phyloP scores from a whole-genome alignment of 30 jellyfish, hydroid and myxozoan genomes.

The Cassiopea xamachana region DNA sequence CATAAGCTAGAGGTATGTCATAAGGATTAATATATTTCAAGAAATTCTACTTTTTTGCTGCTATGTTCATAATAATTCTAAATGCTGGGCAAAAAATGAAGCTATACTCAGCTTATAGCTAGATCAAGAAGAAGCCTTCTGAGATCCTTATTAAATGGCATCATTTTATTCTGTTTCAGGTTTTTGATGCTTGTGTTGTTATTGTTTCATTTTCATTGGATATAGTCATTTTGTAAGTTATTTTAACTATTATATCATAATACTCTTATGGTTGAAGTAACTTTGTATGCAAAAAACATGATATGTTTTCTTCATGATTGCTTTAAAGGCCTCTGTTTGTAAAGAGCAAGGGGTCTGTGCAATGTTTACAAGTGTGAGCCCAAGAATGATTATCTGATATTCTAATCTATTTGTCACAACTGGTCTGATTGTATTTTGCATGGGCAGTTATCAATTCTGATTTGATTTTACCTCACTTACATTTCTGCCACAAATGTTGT shows the following conservation, averaged over 20 bases:
- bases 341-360: no score
- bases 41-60: neutral
- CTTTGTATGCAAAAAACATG: no score
- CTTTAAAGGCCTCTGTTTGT: no score
- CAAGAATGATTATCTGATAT: no score
- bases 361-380: no score
- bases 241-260: neutral
- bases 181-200: slow-evolving; percentile 91
- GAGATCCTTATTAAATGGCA: neutral
- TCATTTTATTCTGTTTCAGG: slow-evolving; percentile 40
- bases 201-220: slow-evolving; percentile 85
- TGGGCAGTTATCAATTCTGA: no score
- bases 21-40: neutral
- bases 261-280: neutral
- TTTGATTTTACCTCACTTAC: no score
- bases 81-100: neutral
- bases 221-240: slow-evolving; percentile 78
- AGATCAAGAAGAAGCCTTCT: neutral
- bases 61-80: neutral
- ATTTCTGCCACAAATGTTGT: no score
- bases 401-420: no score
- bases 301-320: no score
- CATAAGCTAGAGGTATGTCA: slow-evolving; percentile 66
- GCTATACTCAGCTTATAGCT: neutral
- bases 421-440: no score